Evolutionary conservation across 2,888 invertebrate genomes (phyloP), one percentile per base, ranked within the genome.

Genomic region (Melanargia galathea): DNA sequence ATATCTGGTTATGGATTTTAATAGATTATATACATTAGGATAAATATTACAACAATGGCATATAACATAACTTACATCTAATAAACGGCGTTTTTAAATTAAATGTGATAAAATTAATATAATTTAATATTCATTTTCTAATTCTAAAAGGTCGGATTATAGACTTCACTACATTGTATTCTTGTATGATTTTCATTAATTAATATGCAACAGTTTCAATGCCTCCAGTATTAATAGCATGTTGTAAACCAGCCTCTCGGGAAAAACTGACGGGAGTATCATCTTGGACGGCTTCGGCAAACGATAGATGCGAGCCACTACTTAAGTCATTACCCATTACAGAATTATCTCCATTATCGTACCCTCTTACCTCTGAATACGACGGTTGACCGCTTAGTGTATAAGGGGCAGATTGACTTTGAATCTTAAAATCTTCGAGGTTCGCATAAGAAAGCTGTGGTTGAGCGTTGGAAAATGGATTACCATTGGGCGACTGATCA

Each of bases 181-280:
- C n/a, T 7, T 30, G 11, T 13, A 35, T 35, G 11, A 20, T 18
- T 51, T 35, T 35, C 13, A 5, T 24, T n/a, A n/a, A n/a, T 70
- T 83, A 88, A 72, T 89, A 90, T 6, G 79, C 80, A 62, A 89
- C 59, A 6, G 84, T 83, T 74, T 90, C 83, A 13, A 84, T 70
- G 2, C 83, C 86, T 5, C 85, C 89, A 1, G 86, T 88, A 2
- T 86, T 84, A 0, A 83, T 72, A n/a, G 76, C 70, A 13, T 87
- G 83, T 63, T 89, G 85, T 71, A 91, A 77, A 24, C 90, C 87
- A 65, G 88, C 86, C 66, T 86, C 82, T 71, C 92, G 78, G 16
- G 83, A 74, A 73, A 85, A 84, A 1, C 86, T 73, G 8, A 86
- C 79, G 8, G 90, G 86, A 1, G 75, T 73, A 22, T 87, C 82